These are phyloP conservation scores for Mus spicilegus DNA, from an alignment of 2,113 vertebrate species.

Conservation along the genomic window DNA sequence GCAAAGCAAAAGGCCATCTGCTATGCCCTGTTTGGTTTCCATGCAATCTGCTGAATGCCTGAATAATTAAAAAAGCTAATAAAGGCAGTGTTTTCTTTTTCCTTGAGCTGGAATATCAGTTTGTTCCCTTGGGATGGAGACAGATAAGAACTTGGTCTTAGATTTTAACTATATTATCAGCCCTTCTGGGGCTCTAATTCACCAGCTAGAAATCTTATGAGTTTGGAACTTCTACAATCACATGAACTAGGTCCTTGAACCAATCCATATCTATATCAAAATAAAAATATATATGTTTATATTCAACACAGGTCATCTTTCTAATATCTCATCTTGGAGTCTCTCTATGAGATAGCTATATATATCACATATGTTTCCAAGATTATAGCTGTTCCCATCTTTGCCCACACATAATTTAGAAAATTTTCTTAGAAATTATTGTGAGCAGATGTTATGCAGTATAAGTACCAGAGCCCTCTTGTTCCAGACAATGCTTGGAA, in stretches of 20 bases:
- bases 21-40: not conserved
- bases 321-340: not conserved
- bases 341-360: not conserved
- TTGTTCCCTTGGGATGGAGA: not conserved
- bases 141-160: not conserved
- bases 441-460: not conserved
- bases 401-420: not conserved
- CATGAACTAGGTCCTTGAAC: not conserved
- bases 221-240: not conserved
- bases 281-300: not conserved
- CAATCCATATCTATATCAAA: not conserved
- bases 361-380: not conserved
- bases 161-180: not conserved
- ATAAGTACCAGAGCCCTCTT: not conserved
- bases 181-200: not conserved
- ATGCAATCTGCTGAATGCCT: not conserved
- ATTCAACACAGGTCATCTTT: not conserved
- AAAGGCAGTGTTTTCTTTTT: not conserved
- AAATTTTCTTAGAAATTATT: not conserved
- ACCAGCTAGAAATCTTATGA: not conserved
- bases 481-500: not conserved
- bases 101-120: not conserved
- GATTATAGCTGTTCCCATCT: not conserved
- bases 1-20: not conserved
- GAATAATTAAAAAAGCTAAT: not conserved